A percentile compares a stretch with the other conserved stretches of the same genome.
Conservation (phyloP, 2,797 vertebrate species). For the Myripristis murdjan region DNA sequence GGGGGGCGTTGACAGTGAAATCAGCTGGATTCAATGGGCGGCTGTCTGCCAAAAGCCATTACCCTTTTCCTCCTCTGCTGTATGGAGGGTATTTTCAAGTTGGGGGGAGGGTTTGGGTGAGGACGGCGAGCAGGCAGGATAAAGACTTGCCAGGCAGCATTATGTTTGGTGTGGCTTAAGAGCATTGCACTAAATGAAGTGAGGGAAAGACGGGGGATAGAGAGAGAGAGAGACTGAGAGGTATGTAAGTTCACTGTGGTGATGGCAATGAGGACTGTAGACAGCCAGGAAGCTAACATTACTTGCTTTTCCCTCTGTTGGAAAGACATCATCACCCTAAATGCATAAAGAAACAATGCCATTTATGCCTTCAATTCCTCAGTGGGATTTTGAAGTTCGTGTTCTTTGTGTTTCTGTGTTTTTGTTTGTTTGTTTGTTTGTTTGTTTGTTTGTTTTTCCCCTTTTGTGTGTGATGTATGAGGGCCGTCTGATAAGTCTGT, state of each 20-base stretch:
- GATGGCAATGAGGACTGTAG: slow-evolving; percentile 11
- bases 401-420: slow-evolving; percentile 5
- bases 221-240: slow-evolving; percentile 39
- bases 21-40: slow-evolving; percentile 70
- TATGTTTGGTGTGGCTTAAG: slow-evolving; percentile 27
- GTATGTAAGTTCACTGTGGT: slow-evolving; percentile 16
- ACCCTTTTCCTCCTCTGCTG: slow-evolving; percentile 44
- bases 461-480: background rate
- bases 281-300: slow-evolving; percentile 11
- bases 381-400: background rate
- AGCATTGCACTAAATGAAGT: slow-evolving; percentile 31
- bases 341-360: slow-evolving; percentile 26
- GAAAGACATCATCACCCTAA: slow-evolving; percentile 13
- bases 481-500: background rate
- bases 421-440: too few relatives aligned
- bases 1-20: slow-evolving; percentile 60
- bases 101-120: background rate
- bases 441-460: slow-evolving; percentile 5
- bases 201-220: too few relatives aligned
- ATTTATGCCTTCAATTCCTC: slow-evolving; percentile 7
- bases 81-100: slow-evolving; percentile 53
- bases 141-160: slow-evolving; percentile 30
- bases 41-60: slow-evolving; percentile 69
- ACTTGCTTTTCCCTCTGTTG: slow-evolving; percentile 6
- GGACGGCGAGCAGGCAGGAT: background rate